Evolutionary conservation across 92 coral and sea anemone species (phyloP).

Genomic region (Zoanthus sansibaricus): DNA sequence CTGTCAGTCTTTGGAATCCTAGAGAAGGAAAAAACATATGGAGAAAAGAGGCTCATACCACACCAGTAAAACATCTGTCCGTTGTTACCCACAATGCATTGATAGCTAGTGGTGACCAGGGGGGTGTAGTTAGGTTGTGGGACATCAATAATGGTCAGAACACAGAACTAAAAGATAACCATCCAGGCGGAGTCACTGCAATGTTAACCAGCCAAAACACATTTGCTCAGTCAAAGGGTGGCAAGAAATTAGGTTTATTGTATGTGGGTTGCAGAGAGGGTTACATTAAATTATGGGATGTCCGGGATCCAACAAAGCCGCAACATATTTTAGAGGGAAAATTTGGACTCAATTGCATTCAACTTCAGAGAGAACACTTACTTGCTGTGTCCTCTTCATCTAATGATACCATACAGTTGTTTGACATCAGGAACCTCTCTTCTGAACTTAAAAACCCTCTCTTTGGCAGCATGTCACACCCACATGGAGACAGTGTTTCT

Average conservation of each 20-base stretch:
- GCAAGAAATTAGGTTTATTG: slow-evolving; percentile 20
- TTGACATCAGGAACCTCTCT: slow-evolving; percentile 73
- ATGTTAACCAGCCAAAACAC: slow-evolving; percentile 59
- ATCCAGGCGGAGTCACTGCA: slow-evolving; percentile 60
- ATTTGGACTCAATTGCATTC: slow-evolving; percentile 61
- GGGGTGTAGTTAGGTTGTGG: slow-evolving; percentile 76
- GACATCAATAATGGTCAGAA: slow-evolving; percentile 63
- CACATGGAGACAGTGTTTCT: slow-evolving; percentile 35
- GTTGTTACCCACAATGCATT: slow-evolving; percentile 57
- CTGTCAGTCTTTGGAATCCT: slow-evolving; percentile 78
- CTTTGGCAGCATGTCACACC: slow-evolving; percentile 45
- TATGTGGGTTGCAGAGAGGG: slow-evolving; percentile 78
- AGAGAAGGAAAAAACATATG: slow-evolving; percentile 74
- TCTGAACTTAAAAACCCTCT: slow-evolving; percentile 64
- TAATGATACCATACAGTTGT: slow-evolving; percentile 65
- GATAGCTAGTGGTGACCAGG: slow-evolving; percentile 81
- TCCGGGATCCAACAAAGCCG: slow-evolving; percentile 52
- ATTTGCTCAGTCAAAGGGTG: slow-evolving; percentile 48
- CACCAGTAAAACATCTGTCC: slow-evolving; percentile 73
- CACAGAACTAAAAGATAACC: slow-evolving; percentile 69
- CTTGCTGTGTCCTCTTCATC: slow-evolving; percentile 65
- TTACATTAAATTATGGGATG: slow-evolving; percentile 75
- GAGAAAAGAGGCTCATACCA: slow-evolving; percentile 68
- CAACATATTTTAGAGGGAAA: slow-evolving; percentile 68
- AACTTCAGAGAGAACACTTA: slow-evolving; percentile 45